These are phyloP conservation scores for Sarcophaga caerulescens DNA, from an alignment of 2,888 invertebrate genomes.

Conservation along the genomic window DNA sequence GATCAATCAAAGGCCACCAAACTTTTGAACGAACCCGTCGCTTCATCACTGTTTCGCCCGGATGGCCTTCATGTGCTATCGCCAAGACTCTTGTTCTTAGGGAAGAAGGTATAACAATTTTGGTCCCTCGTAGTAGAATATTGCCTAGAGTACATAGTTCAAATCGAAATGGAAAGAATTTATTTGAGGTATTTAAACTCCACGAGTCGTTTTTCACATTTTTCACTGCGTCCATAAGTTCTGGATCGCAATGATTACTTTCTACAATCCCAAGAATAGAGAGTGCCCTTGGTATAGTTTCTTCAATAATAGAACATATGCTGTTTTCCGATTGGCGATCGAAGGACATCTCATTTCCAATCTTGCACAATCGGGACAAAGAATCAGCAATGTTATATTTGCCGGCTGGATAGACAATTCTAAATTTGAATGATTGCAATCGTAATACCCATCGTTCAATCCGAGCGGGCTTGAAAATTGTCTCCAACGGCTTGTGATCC, in stretches of 20 bases:
- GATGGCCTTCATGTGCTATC: constrained; percentile 40
- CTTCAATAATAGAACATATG: constrained; percentile 48
- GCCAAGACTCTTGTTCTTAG: constrained; percentile 41
- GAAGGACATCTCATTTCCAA: constrained; percentile 26
- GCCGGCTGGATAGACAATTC: constrained; percentile 52
- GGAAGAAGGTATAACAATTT: constrained; percentile 47
- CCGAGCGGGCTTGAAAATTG: neutral
- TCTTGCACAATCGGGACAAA: constrained; percentile 42
- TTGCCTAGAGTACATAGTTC: constrained; percentile 49
- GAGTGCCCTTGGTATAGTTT: constrained; percentile 48
- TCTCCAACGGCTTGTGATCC: too few species aligned
- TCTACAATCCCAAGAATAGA: constrained; percentile 49
- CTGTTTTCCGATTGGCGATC: constrained; percentile 37
- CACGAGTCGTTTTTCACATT: constrained; percentile 38
- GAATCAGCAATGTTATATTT: constrained; percentile 58
- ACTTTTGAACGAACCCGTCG: constrained; percentile 54
- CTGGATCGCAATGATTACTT: constrained; percentile 42
- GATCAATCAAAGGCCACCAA: constrained; percentile 62
- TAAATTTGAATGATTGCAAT: constrained; percentile 33
- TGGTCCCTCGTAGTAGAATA: constrained; percentile 53
- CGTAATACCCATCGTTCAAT: constrained; percentile 10
- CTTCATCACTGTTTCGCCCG: constrained; percentile 52
- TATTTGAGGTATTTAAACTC: constrained; percentile 39
- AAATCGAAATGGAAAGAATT: constrained; percentile 51
- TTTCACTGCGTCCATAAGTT: constrained; percentile 47